These are phyloP conservation scores for Coenonympha glycerion DNA, from an alignment of 2,888 invertebrate species.

Conservation along the genomic window DNA sequence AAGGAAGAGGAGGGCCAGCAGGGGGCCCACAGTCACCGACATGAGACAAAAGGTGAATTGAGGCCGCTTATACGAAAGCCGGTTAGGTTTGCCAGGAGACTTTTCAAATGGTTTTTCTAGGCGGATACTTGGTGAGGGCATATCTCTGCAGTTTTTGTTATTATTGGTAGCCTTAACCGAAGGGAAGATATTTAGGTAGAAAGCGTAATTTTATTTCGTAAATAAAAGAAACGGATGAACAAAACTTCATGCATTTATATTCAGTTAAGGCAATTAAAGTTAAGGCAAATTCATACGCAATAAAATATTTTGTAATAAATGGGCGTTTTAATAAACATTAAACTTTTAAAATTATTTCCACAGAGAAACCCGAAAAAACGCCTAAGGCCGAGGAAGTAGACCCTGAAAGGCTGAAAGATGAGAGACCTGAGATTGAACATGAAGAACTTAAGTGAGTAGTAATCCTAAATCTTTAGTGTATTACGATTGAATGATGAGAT, in stretches of 20 bases:
- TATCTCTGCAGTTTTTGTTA: too few relatives aligned
- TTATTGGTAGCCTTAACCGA: too few relatives aligned
- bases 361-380: slow-evolving; percentile 31
- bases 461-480: background rate
- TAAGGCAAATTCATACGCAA: too few relatives aligned
- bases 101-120: slow-evolving; percentile 47
- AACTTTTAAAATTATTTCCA: background rate
- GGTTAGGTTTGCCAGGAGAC: slow-evolving; percentile 43
- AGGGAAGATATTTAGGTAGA: too few relatives aligned
- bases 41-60: slow-evolving; percentile 56
- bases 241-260: background rate
- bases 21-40: slow-evolving; percentile 58
- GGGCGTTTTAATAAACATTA: slow-evolving; percentile 1
- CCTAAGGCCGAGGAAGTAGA: slow-evolving; percentile 34
- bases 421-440: slow-evolving; percentile 34
- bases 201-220: too few relatives aligned
- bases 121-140: too few relatives aligned
- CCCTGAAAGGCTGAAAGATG: slow-evolving; percentile 32
- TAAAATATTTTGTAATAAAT: background rate
- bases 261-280: too few relatives aligned
- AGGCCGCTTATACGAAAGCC: slow-evolving; percentile 42
- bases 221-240: too few relatives aligned
- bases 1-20: slow-evolving; percentile 69
- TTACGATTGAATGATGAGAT: too few relatives aligned
- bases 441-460: slow-evolving; percentile 57